phyloP scores from a whole-genome alignment of 2,797 vertebrate species.

The Myotis myotis region DNA sequence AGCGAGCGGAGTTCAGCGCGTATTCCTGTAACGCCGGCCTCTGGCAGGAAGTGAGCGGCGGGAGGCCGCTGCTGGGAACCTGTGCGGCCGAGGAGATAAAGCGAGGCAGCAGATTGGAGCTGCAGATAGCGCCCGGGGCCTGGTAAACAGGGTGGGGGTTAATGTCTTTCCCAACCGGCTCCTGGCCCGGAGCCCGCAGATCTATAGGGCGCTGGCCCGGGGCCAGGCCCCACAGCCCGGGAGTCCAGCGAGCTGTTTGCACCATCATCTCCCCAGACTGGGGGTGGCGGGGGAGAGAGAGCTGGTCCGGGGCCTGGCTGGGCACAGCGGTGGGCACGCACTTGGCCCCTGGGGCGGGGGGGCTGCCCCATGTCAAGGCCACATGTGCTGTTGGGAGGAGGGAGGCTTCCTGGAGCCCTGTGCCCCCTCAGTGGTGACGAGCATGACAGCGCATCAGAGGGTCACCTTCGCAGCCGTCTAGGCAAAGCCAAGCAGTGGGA shows the following conservation, averaged over 20 bases:
- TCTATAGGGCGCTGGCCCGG: slow-evolving; percentile 20
- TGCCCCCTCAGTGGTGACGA: no score
- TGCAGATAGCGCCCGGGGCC: slow-evolving; percentile 23
- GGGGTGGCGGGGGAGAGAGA: no score
- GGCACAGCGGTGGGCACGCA: fast-evolving
- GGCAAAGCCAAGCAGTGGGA: not conserved
- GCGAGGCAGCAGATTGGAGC: slow-evolving; percentile 58
- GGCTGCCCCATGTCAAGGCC: not conserved
- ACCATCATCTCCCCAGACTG: not conserved
- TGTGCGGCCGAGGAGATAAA: slow-evolving; percentile 60
- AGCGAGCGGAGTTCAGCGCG: not conserved
- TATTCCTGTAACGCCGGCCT: slow-evolving; percentile 45
- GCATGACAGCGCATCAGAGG: no score
- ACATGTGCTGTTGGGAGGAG: not conserved
- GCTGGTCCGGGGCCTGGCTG: not conserved
- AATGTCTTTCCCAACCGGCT: slow-evolving; percentile 24
- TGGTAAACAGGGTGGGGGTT: not conserved
- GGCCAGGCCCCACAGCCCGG: not conserved
- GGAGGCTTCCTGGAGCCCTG: not conserved
- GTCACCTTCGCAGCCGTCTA: no score
- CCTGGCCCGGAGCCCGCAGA: slow-evolving; percentile 19
- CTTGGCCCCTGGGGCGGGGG: not conserved
- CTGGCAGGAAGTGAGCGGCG: slow-evolving; percentile 61
- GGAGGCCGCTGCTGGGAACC: slow-evolving; percentile 75
- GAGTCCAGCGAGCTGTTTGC: not conserved